Evolutionary conservation across 2,888 invertebrate genomes (phyloP), one percentile per base, ranked within the genome.

Genomic region (Drosophila mayaguana): DNA sequence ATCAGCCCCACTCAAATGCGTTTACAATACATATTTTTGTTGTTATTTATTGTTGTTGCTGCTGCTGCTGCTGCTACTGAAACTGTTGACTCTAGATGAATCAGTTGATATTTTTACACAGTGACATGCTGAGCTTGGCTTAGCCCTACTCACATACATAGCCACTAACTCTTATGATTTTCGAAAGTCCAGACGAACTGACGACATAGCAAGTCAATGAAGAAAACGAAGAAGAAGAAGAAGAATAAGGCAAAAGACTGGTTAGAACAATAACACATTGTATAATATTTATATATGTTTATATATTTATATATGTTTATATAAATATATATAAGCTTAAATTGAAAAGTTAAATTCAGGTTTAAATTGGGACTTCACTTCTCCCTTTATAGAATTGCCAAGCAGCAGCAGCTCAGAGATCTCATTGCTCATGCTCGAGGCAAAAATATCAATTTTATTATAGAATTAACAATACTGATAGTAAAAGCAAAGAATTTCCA

Each of bases 151-250:
- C 18, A 16, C 34, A 42, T 40, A 22, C 28, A 25, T 25, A 25
- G 1, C 8, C 12, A 16, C n/a, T n/a, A n/a, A 18, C 38, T 38
- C 16, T 25, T 38, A 38, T 54, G 54, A 38, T 53, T 53, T 67
- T 48, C 34, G 83, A 90, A 90, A 80, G 87, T 71, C 77, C 86
- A 83, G 83, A 79, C 80, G 45, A 56, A 18, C 68, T 50, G 84
- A 51, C 55, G 74, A 36, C 75, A 45, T 25, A 34, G 45, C 46
- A n/a, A n/a, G n/a, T n/a, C 18, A 48, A 8, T 20, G 53, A 32
- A 46, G 32, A 32, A 34, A 22, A 25, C 12, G 34, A 32, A 32
- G 4, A 32, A 32, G 1, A 9, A 32, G 8, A 40, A 18, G 40
- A 69, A 11, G 32, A 32, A 32, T 3, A 32, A 32, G 32, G 11